Evolutionary conservation across 2,113 vertebrate species (phyloP).

Genomic region (Mus spicilegus): DNA sequence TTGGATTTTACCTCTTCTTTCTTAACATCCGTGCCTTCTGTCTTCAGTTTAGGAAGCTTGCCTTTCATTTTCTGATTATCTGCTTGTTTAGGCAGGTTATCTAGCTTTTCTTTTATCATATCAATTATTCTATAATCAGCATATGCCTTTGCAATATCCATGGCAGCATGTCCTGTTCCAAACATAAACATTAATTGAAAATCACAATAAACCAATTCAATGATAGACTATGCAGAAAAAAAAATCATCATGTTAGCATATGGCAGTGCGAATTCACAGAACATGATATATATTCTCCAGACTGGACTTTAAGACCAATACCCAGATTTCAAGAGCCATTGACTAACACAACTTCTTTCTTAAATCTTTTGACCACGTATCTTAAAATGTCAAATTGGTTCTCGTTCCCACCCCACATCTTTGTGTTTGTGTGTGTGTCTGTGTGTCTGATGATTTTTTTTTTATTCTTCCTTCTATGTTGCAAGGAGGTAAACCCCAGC

Average conservation of each 20-base stretch:
- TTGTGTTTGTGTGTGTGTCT: too few relatives aligned
- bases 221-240: constrained; percentile 27
- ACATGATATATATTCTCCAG: background rate
- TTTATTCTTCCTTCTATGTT: background rate
- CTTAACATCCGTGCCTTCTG: constrained; percentile 36
- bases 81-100: constrained; percentile 85
- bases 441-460: background rate
- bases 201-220: background rate
- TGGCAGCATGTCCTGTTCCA: constrained; percentile 88
- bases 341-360: background rate
- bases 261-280: background rate
- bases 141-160: constrained; percentile 91
- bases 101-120: constrained; percentile 89
- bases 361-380: background rate
- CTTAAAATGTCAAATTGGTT: background rate
- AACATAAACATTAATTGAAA: constrained; percentile 58
- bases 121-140: constrained; percentile 89
- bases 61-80: constrained; percentile 84
- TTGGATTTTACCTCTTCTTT: constrained; percentile 83
- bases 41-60: constrained; percentile 71
- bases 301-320: background rate
- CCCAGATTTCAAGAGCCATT: background rate
- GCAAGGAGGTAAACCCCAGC: background rate
- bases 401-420: background rate
- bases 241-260: background rate